Evolutionary conservation across 2,797 vertebrate genomes (phyloP).

Genomic region (Pseudochromis fuscus): DNA sequence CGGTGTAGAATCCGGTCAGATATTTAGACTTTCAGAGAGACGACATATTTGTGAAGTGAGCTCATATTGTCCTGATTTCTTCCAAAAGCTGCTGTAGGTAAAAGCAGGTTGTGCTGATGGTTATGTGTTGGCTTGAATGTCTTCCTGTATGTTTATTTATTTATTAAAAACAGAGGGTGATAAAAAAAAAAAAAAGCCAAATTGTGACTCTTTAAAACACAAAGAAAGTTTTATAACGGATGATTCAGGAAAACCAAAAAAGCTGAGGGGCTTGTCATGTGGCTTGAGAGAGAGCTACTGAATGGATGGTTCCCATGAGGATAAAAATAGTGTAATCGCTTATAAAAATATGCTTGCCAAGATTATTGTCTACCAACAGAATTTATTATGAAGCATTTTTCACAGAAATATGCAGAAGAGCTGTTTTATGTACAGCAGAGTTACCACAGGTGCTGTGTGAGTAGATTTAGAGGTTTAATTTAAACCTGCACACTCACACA

Average conservation of each 20-base stretch:
- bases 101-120: conserved; percentile 1
- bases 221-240: conserved; percentile 24
- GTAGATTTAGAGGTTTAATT: conserved; percentile 15
- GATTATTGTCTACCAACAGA: conserved; percentile 17
- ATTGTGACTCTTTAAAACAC: too few species aligned
- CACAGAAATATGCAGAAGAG: background rate
- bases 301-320: conserved; percentile 5
- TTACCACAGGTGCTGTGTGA: background rate
- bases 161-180: conserved; percentile 6
- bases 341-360: conserved; percentile 8
- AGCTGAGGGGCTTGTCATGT: conserved; percentile 14
- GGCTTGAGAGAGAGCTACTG: conserved; percentile 15
- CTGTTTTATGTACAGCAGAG: background rate
- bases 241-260: background rate
- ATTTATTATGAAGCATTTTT: conserved; percentile 29
- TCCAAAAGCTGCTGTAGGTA: background rate
- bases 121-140: background rate
- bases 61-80: conserved; percentile 25
- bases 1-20: conserved; percentile 18
- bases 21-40: conserved; percentile 26
- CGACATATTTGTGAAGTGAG: conserved; percentile 40
- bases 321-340: background rate
- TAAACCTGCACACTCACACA: background rate
- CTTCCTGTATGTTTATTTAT: background rate
- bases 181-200: background rate